Conservation (phyloP, 2,797 vertebrate genomes). For the Spinibarbus caldwelli region DNA sequence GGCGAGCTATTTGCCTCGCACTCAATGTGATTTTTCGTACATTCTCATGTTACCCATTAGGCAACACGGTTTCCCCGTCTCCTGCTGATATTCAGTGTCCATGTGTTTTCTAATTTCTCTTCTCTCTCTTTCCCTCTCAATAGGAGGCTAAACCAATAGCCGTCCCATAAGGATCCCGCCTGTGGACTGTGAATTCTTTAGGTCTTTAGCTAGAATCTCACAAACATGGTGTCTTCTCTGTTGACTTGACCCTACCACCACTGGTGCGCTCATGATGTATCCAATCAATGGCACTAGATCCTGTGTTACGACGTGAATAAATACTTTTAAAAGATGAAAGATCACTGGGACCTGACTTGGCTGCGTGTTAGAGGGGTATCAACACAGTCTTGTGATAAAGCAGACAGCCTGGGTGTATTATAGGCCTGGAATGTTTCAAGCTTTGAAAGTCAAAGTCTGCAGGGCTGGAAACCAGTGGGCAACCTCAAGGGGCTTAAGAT, state of each 20-base stretch:
- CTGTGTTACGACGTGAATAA: conserved; percentile 52
- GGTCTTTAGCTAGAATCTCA: conserved; percentile 69
- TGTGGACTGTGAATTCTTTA: conserved; percentile 70
- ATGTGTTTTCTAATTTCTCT: neutral
- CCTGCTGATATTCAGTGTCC: conserved; percentile 50
- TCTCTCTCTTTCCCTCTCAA: conserved; percentile 45
- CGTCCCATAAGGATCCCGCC: conserved; percentile 62
- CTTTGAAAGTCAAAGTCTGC: neutral
- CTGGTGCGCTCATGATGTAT: conserved; percentile 64
- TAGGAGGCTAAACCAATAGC: conserved; percentile 57
- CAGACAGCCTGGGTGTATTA: conserved; percentile 17
- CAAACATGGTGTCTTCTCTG: conserved; percentile 66
- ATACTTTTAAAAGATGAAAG: conserved; percentile 53
- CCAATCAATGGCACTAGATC: conserved; percentile 65
- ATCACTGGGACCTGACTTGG: conserved; percentile 35
- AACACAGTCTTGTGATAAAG: conserved; percentile 44
- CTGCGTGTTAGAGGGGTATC: conserved; percentile 45
- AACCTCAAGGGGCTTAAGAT: neutral
- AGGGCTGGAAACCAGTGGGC: neutral
- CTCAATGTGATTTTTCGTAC: conserved; percentile 9
- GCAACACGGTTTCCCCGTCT: conserved; percentile 20
- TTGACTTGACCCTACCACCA: conserved; percentile 54
- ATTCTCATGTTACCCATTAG: conserved; percentile 25
- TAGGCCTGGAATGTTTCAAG: neutral
- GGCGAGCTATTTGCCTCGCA: conserved; percentile 29